Percentiles rank a stretch among this genome's conserved stretches.
Conservation (phyloP, 2,888 invertebrate species). For the Buathra laborator region DNA sequence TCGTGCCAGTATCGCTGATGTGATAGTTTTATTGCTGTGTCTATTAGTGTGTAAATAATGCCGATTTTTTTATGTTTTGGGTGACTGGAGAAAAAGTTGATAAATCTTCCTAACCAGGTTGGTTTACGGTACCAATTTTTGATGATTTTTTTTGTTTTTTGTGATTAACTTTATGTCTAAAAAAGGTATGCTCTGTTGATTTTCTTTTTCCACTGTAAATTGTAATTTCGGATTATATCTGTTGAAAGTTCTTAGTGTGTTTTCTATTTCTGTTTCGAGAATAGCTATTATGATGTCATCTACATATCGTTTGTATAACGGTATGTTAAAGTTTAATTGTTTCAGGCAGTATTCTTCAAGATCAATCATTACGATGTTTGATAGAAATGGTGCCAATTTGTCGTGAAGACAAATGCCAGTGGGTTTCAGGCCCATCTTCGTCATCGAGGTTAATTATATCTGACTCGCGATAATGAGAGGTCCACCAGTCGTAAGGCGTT, state of each 20-base stretch:
- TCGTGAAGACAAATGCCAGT: too few species aligned
- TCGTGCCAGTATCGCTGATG: too few species aligned
- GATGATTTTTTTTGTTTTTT: not conserved
- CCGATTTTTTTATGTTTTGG: too few species aligned
- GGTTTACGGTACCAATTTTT: too few species aligned
- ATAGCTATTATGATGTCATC: conserved; percentile 54
- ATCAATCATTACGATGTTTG: conserved; percentile 28
- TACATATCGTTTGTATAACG: conserved; percentile 19
- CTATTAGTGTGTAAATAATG: too few species aligned
- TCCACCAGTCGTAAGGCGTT: conserved; percentile 16
- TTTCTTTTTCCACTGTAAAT: not conserved
- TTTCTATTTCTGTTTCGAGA: not conserved
- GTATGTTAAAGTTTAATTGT: not conserved
- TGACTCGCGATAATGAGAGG: conserved; percentile 7
- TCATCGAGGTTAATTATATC: conserved; percentile 49
- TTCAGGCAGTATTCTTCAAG: conserved; percentile 9
- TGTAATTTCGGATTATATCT: not conserved
- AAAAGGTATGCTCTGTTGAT: not conserved
- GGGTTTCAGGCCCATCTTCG: conserved; percentile 18
- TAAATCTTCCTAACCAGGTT: too few species aligned
- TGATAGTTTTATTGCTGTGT: too few species aligned
- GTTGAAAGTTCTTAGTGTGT: conserved; percentile 2
- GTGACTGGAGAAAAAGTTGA: too few species aligned
- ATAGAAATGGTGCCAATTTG: too few species aligned
- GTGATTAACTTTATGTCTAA: conserved; percentile 1